These are phyloP conservation scores for Pygocentrus nattereri DNA, from an alignment of 2,797 vertebrate species.

Conservation along the genomic window DNA sequence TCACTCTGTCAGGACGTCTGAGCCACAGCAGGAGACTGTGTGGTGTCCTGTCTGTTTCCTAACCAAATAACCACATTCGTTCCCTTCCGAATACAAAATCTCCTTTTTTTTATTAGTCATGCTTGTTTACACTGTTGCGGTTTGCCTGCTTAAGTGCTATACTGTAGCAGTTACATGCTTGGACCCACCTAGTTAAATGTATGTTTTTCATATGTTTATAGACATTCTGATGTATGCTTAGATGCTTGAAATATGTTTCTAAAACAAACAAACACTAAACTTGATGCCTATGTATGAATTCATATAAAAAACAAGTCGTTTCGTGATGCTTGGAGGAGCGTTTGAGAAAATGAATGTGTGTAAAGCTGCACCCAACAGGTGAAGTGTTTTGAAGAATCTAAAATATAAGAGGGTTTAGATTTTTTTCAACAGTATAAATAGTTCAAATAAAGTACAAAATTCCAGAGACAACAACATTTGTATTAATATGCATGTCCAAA, in stretches of 20 bases:
- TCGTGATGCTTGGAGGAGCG: neutral
- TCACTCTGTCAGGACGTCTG: conserved; percentile 38
- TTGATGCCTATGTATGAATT: no score
- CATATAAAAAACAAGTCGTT: neutral
- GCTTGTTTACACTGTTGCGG: neutral
- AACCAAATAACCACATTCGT: conserved; percentile 4
- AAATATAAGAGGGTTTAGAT: neutral
- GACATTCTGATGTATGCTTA: no score
- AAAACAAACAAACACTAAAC: no score
- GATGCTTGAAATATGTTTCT: no score
- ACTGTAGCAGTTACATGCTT: no score
- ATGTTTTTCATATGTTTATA: no score
- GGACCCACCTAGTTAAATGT: no score
- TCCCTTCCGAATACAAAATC: neutral
- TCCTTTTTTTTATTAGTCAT: neutral
- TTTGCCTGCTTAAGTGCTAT: neutral
- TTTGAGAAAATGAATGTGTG: neutral
- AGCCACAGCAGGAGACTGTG: conserved; percentile 8
- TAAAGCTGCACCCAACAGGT: neutral
- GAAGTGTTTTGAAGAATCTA: neutral
- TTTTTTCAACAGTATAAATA: no score
- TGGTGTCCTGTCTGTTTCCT: neutral
- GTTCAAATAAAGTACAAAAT: no score
- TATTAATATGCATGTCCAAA: neutral
- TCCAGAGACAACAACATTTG: no score